Evolutionary conservation across 2,888 invertebrate genomes (phyloP), one percentile per base, ranked within the genome.

Genomic region (Lasioglossum zephyrum): DNA sequence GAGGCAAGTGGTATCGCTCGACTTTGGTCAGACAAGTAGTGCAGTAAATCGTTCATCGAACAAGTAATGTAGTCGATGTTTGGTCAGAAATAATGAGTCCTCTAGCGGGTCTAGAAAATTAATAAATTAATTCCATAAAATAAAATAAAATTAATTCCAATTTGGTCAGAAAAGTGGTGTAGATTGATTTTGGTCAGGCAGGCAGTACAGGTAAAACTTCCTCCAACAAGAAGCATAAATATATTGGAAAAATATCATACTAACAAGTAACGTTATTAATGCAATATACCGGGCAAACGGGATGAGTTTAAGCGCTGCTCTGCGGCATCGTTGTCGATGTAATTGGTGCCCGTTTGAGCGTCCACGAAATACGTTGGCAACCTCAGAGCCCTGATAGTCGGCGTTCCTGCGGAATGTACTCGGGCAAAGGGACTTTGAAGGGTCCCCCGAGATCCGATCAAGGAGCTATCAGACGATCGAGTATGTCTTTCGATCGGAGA

Each of bases 311-410:
- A 53, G 3, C 53, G 53, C 22, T 53, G 53, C 9, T 53, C 53
- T n/a, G 53, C 9, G 53, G 53, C 53, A n/a, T n/a, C 53, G 53
- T 53, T 8, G 53, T 9, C 22, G 22, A 22, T 31, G 53, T 76
- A 76, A 82, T 66, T 39, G 82, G 53, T n/a, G 41, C 47, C 60
- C n/a, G 26, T 47, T 81, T 66, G 47, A 73, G 53, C 49, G 76
- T 57, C 49, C 57, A 39, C 47, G 70, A 81, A 36, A 74, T 8
- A 47, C n/a, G 4, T 26, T 26, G 70, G 70, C 5, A 70, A 41
- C 39, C 39, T 22, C 41, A n/a, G 26, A 53, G 22, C 53, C 53
- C 22, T 22, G 3, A 22, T 9, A 22, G 53, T 9, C 53, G 53
- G 22, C 22, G 53, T 53, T 53, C 22, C 53, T 22, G 8, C 9